Evolutionary conservation across 1,140 invertebrate species (phyloP).

Genomic region (Plodia interpunctella): DNA sequence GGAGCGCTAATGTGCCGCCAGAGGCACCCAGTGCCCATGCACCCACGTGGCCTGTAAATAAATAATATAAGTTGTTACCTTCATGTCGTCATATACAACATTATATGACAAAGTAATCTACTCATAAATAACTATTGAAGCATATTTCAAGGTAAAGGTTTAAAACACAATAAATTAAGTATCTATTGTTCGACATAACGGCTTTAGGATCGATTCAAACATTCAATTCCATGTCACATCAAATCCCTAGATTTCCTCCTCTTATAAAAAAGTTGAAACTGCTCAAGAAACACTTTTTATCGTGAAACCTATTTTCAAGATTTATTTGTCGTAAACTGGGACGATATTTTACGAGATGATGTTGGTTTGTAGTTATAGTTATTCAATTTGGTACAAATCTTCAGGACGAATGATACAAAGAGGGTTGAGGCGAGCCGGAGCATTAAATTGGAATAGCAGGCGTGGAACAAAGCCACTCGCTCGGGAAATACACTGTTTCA

Average conservation of each 20-base stretch:
- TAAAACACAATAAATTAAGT: too few species aligned
- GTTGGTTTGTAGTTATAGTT: conserved; percentile 25
- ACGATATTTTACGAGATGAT: conserved; percentile 9
- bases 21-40: conserved; percentile 89
- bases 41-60: conserved; percentile 83
- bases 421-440: conserved; percentile 25
- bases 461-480: conserved; percentile 19
- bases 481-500: conserved; percentile 11
- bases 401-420: conserved; percentile 35
- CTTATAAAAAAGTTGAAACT: too few species aligned
- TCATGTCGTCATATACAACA: too few species aligned
- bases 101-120: too few species aligned
- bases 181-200: too few species aligned
- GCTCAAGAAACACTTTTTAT: too few species aligned
- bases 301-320: not conserved
- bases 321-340: not conserved
- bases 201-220: not conserved
- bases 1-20: conserved; percentile 84
- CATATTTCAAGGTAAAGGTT: too few species aligned
- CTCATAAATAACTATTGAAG: too few species aligned
- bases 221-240: not conserved
- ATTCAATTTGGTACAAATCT: conserved; percentile 37
- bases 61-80: too few species aligned
- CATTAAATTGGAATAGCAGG: conserved; percentile 36
- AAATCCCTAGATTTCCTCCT: too few species aligned